Evolutionary conservation across 53 echinoderm and acorn worm genomes (phyloP), one percentile per base, ranked within the genome.

Genomic region (Pentamera pediparva): DNA sequence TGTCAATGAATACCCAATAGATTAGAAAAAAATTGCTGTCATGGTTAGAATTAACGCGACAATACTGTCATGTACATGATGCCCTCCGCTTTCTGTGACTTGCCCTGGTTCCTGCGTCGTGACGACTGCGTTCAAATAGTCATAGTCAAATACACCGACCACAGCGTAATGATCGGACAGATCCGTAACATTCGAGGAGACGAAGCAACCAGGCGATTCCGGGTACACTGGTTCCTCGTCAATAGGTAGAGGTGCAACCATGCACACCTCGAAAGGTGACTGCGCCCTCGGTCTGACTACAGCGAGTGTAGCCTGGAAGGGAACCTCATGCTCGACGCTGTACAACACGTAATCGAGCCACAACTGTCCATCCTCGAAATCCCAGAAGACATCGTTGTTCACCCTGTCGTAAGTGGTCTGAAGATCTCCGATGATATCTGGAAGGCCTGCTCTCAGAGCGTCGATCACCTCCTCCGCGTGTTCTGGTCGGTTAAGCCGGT

Each of bases 111-210:
- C 13, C 3, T 49, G 32, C 6, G 73, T 73, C n/a, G 73, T 73
- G 12, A 26, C 26, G 3, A 32, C 32, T 12, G 9, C 9, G n/a
- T 67, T 67, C 3, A 36, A 55, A 36, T 50, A 36, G 39, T 74
- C 76, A 15, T 69, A 93, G 5, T 90, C 80, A 32, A 93, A 84
- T 22, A 87, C 69, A 1, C 84, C 94, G 30, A 90, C 26, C 4
- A 93, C 94, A 13, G 94, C 75, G 24, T 81, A 93, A 60, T 93
- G 94, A 55, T 93, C 94, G 1, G 94, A 73, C 6, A 93, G 65
- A 62, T 93, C 94, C 0, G 67, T 48, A 18, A 85, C 65, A 2
- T 52, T 65, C 49, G 49, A 75, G 9, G 69, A 47, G 37, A 37
- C 29, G 1, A 45, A 37, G 61, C 94, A 93, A 6, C 60, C 29